Evolutionary conservation across 2,797 vertebrate genomes (phyloP), one percentile per base, ranked within the genome.

Genomic region (Potorous gilbertii): DNA sequence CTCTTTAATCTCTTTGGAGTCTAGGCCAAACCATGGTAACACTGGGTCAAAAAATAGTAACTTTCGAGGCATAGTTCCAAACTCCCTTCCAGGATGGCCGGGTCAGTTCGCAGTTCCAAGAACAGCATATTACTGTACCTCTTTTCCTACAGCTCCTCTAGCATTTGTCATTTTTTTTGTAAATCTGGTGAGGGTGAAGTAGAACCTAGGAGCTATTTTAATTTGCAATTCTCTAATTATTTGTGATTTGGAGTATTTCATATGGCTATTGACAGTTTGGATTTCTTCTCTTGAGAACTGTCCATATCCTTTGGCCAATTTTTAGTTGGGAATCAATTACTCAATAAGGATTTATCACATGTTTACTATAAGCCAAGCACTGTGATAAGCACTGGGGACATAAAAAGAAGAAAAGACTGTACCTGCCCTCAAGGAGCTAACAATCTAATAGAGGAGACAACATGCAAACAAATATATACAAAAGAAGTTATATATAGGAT

Each of bases 301-400:
- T 18, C 14, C 14, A n/a, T 74, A 74, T n/a, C 13, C 4, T 74
- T 74, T 74, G 62, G n/a, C 14, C 62, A 66, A 13, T 62, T 29
- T 29, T 57, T 57, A 57, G 21, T 1, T 13, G 57, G 57, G 10
- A 62, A n/a, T n/a, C 59, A 66, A 13, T 93, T 56, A 55, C 21
- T 55, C 55, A 2, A 91, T 90, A 90, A 92, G 66, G 56, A 96
- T 74, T 94, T 92, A 95, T 91, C 94, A 96, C 55, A 31, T 46
- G 92, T 2, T 87, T 93, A 93, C 87, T 92, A 96, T 92, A 55
- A 94, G 66, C 34, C 40, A 96, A 74, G 54, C 28, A 95, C 91
- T 96, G 93, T 94, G 56, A 56, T 95, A 24, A 74, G 6, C 74
- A 94, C 56, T 28, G 8, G 31, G 5, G 9, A n/a, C 14, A 74